A percentile compares a stretch with the other conserved stretches of the same genome.
Conservation (phyloP, 2,113 vertebrate species). For the Eonycteris spelaea region DNA sequence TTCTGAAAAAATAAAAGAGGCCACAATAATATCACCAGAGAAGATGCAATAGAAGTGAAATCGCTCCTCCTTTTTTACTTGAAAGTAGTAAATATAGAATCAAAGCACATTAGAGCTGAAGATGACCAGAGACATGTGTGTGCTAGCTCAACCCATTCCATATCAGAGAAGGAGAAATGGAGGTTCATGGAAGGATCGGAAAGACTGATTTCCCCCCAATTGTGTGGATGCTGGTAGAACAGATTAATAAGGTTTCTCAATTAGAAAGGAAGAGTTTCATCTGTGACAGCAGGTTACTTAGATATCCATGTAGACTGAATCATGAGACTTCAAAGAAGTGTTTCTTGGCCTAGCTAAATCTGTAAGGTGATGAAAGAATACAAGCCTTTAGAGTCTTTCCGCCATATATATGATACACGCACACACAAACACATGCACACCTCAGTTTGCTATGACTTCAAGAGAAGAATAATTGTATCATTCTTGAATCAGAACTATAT, state of each 20-base stretch:
- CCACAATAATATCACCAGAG: background rate
- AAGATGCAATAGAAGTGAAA: background rate
- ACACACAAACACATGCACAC: too few species aligned
- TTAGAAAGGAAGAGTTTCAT: background rate
- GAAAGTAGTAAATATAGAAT: background rate
- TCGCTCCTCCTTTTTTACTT: background rate
- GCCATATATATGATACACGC: too few species aligned
- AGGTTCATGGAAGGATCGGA: background rate
- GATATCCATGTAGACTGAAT: background rate
- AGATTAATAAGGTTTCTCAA: background rate
- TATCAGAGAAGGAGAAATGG: background rate
- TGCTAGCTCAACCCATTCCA: background rate
- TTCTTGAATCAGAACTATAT: background rate
- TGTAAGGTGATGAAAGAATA: background rate
- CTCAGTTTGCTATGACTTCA: background rate
- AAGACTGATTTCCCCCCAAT: background rate
- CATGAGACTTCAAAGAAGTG: background rate
- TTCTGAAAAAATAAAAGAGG: background rate
- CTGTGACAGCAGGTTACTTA: background rate
- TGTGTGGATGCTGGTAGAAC: accelerated
- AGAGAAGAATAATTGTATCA: background rate
- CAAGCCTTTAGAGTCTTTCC: background rate
- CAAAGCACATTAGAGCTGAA: background rate
- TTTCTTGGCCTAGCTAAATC: background rate
- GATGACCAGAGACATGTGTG: background rate